Evolutionary conservation across 1,140 invertebrate species (phyloP).

Genomic region (Nylanderia fulva): DNA sequence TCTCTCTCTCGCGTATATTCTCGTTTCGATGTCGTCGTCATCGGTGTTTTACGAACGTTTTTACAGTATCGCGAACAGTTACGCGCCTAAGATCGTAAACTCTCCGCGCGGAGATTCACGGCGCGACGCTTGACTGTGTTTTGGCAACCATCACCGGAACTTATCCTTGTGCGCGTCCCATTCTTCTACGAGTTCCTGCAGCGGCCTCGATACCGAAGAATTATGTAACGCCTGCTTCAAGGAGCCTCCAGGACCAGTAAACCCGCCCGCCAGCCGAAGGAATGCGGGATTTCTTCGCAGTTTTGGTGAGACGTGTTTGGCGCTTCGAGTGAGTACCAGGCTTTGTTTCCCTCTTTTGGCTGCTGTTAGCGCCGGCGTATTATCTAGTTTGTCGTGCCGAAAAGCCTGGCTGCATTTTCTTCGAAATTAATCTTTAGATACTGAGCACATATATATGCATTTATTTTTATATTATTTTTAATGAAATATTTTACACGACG

Average conservation of each 20-base stretch:
- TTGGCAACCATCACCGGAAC: conserved; percentile 46
- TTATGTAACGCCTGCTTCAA: conserved; percentile 63
- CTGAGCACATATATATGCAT: background rate
- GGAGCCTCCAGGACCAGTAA: conserved; percentile 40
- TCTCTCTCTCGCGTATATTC: background rate
- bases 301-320: conserved; percentile 57
- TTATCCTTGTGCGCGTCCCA: background rate
- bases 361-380: background rate
- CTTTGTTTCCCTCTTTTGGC: conserved; percentile 32
- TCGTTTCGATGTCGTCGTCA: conserved; percentile 17
- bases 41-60: background rate
- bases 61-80: background rate
- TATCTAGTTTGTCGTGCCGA: no score
- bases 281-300: conserved; percentile 67
- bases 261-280: conserved; percentile 61
- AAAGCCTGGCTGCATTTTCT: no score
- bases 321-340: conserved; percentile 53
- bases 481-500: background rate
- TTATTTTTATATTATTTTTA: background rate
- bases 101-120: conserved; percentile 38
- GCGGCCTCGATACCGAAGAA: conserved; percentile 31
- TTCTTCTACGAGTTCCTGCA: background rate
- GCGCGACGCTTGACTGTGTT: conserved; percentile 53
- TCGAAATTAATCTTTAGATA: conserved; percentile 17
- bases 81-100: conserved; percentile 39